Evolutionary conservation across 2,113 vertebrate species (phyloP), one percentile per base, ranked within the genome.

Genomic region (Rhagologus leucostigma): DNA sequence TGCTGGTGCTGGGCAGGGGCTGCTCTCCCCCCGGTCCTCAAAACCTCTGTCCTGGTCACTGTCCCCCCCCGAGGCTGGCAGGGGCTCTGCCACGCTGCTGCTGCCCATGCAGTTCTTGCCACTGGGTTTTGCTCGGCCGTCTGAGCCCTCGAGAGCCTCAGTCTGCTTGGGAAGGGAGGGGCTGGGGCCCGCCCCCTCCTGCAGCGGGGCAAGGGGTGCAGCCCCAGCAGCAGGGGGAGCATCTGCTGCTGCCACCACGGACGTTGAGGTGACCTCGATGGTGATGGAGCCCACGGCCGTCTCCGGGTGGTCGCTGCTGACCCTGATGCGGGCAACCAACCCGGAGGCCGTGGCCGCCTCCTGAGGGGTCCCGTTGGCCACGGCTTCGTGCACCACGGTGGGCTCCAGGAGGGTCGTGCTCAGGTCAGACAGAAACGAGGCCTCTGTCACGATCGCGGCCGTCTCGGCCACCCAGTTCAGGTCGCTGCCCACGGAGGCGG

Each of bases 401-500:
- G 96, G 94, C 53, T 98, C 98, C 75, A 98, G 63, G 12, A 98
- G 97, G 13, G 95, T 85, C 1, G 91, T 73, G 30, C 97, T 97
- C 79, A 98, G 96, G 84, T 98, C 97, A 0, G 98, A 98, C 35
- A 98, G 91, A 2, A 99, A 98, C 3, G 99, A 97, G 11, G 98
- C 98, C 26, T 99, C 99, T 0, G 99, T 98, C 62, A 99, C 98
- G 53, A 99, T 98, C 21, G 99, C 98, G 0, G 99, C 98, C 0
- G 99, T 99, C 95, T 99, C 99, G 0, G 99, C 98, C 29, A 99
- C 98, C 99, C 99, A 99, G 95, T 98, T 98, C 20, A 99, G 97
- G 74, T 99, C 98, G 0, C 97, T 84, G 9, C 96, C 96, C 0
- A 95, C 94, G 15, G 96, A 74, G 87, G 85, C 52, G 19, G 85